phyloP scores from a whole-genome alignment of 2,113 vertebrate species.

The Murina feae region DNA sequence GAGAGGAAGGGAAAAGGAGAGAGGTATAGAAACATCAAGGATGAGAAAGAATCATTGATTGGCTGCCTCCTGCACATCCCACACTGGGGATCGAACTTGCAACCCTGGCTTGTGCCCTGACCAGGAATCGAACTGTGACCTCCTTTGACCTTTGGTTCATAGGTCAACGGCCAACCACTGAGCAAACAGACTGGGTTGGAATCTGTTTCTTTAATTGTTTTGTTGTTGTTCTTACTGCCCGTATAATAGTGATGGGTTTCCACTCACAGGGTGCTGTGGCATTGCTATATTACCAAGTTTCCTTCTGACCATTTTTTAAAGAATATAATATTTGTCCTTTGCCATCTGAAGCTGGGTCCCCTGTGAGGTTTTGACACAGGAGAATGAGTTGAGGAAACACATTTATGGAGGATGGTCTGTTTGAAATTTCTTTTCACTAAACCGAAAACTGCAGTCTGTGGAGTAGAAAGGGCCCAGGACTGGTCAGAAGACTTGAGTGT shows the following conservation, averaged over 20 bases:
- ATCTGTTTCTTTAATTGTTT: constrained; percentile 15
- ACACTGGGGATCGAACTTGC: too few relatives aligned
- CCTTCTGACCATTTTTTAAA: neutral
- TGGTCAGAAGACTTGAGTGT: neutral
- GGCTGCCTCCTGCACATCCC: too few relatives aligned
- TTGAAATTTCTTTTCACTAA: constrained; percentile 2
- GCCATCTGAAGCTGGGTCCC: neutral
- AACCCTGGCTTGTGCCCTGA: too few relatives aligned
- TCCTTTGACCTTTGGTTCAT: too few relatives aligned
- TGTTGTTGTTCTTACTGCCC: neutral
- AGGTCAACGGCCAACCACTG: too few relatives aligned
- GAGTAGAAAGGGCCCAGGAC: neutral
- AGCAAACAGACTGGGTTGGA: neutral
- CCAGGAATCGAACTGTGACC: too few relatives aligned
- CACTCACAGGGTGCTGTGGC: neutral
- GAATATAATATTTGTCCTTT: neutral
- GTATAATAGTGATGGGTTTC: neutral
- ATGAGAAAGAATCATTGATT: too few relatives aligned
- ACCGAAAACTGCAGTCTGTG: neutral
- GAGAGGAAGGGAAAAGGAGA: too few relatives aligned
- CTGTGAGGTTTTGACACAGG: neutral
- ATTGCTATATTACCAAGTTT: neutral
- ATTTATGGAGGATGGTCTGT: neutral
- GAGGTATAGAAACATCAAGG: too few relatives aligned
- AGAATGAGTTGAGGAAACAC: neutral